Evolutionary conservation across 2,113 vertebrate species (phyloP).

Genomic region (Theristicus caerulescens): DNA sequence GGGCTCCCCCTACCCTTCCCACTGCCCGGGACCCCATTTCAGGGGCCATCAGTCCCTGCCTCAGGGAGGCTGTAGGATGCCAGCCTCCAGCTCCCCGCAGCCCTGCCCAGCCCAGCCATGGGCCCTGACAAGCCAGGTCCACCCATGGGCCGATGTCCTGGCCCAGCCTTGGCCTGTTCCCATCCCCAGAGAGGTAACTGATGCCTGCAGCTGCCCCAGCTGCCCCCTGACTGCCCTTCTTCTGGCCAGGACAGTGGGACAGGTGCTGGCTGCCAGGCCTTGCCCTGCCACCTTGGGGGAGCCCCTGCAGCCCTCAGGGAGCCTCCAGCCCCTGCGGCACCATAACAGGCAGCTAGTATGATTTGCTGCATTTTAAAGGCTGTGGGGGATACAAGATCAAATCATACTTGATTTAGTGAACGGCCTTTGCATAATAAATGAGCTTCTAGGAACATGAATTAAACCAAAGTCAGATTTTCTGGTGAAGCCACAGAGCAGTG

Average conservation of each 20-base stretch:
- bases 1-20: neutral
- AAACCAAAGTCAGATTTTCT: neutral
- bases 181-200: neutral
- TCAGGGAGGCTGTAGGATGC: neutral
- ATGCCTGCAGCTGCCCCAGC: too few relatives aligned
- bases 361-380: neutral
- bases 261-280: neutral
- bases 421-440: neutral
- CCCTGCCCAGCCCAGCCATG: too few relatives aligned
- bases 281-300: rapidly evolving
- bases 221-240: neutral
- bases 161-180: neutral
- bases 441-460: neutral
- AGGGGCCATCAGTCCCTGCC: too few relatives aligned
- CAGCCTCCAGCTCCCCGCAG: neutral
- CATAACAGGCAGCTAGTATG: rapidly evolving
- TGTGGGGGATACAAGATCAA: neutral
- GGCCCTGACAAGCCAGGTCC: rapidly evolving
- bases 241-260: neutral
- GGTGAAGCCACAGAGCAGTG: rapidly evolving
- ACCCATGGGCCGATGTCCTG: rapidly evolving
- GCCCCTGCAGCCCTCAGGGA: too few relatives aligned
- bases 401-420: neutral
- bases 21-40: neutral
- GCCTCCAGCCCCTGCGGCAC: rapidly evolving